Conservation (phyloP, 2,888 invertebrate genomes). For the Lepidochrysops patricia region DNA sequence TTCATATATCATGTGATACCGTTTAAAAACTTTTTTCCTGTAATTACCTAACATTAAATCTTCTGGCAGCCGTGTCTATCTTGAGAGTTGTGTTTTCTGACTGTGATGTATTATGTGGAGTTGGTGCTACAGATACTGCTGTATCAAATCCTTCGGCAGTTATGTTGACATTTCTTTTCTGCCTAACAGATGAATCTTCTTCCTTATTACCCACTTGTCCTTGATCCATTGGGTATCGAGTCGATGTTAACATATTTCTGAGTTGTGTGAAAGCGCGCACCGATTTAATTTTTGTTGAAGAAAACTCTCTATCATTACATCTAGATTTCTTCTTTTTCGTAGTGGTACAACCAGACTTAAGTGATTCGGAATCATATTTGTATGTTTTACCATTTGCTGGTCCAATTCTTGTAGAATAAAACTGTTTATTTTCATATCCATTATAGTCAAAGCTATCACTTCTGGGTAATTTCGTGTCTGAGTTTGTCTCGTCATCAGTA, state of each 20-base stretch:
- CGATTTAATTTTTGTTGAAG: not conserved
- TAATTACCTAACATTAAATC: not conserved
- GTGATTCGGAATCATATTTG: not conserved
- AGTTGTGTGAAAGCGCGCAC: not conserved
- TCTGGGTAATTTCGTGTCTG: not conserved
- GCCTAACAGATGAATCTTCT: not conserved
- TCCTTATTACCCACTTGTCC: not conserved
- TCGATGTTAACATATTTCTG: not conserved
- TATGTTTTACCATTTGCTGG: not conserved
- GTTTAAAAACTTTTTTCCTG: not conserved
- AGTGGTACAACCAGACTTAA: not conserved
- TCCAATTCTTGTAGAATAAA: not conserved
- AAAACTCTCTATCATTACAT: not conserved
- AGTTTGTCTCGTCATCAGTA: not conserved
- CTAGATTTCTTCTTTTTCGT: too few species aligned
- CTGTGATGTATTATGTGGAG: not conserved
- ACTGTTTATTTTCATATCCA: not conserved
- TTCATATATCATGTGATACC: not conserved
- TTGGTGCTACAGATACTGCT: not conserved
- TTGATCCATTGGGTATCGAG: not conserved
- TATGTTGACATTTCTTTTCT: slow-evolving; percentile 25
- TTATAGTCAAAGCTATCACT: not conserved
- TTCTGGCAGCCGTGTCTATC: not conserved
- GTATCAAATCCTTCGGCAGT: not conserved
- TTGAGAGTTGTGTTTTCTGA: not conserved